These are phyloP conservation scores for Drosophila simulans DNA, from an alignment of 1,140 invertebrate genomes.

Conservation along the genomic window DNA sequence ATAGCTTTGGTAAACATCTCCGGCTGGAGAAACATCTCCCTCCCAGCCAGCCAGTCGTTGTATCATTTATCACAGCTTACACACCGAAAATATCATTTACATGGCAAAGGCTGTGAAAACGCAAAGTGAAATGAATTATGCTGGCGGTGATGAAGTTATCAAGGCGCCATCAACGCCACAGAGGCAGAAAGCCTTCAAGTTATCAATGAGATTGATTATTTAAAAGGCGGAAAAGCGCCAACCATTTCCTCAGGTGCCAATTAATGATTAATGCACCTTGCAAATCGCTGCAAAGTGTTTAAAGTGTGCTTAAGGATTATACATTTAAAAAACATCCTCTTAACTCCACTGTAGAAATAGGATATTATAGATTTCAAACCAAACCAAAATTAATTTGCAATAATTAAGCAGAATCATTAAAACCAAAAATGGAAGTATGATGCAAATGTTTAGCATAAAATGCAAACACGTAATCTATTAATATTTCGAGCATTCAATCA, in stretches of 20 bases:
- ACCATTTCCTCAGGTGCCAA: conserved; percentile 43
- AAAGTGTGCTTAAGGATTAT: not conserved
- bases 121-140: conserved; percentile 56
- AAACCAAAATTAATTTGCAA: no score
- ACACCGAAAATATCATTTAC: conserved; percentile 67
- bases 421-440: no score
- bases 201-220: conserved; percentile 78
- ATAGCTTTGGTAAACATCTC: conserved; percentile 44
- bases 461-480: no score
- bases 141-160: conserved; percentile 63
- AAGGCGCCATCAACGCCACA: conserved; percentile 34
- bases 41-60: conserved; percentile 2
- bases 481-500: no score
- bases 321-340: no score
- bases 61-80: conserved; percentile 74
- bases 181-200: conserved; percentile 41
- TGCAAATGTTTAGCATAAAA: no score
- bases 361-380: no score
- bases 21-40: conserved; percentile 25
- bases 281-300: not conserved
- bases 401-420: no score
- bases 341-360: no score
- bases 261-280: conserved; percentile 41
- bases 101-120: conserved; percentile 57
- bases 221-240: conserved; percentile 30